phyloP scores from a whole-genome alignment of 2,797 vertebrate species.

The Hemibagrus guttatus region DNA sequence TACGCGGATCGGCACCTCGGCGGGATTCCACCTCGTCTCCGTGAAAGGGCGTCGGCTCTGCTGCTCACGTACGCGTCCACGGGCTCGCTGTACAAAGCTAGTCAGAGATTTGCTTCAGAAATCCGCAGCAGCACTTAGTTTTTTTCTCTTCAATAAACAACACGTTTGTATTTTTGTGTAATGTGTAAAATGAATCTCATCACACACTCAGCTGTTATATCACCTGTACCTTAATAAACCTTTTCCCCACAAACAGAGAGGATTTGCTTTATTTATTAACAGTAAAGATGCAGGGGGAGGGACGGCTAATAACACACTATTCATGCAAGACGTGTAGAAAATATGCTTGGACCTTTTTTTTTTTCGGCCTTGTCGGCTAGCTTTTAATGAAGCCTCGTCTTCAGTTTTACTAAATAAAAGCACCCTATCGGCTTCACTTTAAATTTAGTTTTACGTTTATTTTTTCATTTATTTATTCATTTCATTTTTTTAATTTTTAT shows the following conservation, averaged over 20 bases:
- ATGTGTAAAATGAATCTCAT: slow-evolving; percentile 15
- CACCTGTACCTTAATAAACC: slow-evolving; percentile 26
- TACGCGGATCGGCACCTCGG: slow-evolving; percentile 66
- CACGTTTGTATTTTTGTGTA: slow-evolving; percentile 28
- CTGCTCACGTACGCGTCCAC: slow-evolving; percentile 69
- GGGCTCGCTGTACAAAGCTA: slow-evolving; percentile 54
- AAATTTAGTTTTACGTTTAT: too few species aligned
- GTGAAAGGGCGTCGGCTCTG: slow-evolving; percentile 70
- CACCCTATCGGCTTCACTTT: too few species aligned
- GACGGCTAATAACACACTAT: background rate
- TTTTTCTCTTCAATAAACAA: slow-evolving; percentile 1
- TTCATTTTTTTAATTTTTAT: too few species aligned
- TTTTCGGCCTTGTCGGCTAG: too few species aligned
- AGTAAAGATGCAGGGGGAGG: background rate
- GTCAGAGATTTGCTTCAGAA: slow-evolving; percentile 48
- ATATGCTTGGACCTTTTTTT: background rate
- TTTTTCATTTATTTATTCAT: too few species aligned
- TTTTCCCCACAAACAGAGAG: background rate
- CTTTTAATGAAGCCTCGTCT: background rate
- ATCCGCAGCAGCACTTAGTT: slow-evolving; percentile 26
- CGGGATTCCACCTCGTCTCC: slow-evolving; percentile 63
- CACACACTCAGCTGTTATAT: background rate
- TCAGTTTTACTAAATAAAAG: too few species aligned
- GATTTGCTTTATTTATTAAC: background rate
- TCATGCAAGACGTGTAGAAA: too few species aligned